Evolutionary conservation across 2,888 invertebrate genomes (phyloP), one percentile per base, ranked within the genome.

Genomic region (Byasa hedistus): DNA sequence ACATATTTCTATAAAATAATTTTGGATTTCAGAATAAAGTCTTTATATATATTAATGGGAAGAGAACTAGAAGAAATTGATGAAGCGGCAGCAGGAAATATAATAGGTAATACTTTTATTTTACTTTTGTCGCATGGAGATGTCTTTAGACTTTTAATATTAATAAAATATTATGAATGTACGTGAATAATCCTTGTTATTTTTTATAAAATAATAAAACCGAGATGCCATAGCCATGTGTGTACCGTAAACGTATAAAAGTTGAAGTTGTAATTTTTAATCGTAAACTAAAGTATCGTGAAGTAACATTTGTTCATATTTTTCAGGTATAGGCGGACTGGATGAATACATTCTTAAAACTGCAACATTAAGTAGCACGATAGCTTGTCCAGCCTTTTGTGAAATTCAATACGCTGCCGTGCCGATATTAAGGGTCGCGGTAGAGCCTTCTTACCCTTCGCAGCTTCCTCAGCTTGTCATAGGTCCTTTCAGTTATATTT

Each of bases 341-440:
- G 96, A 97, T 76, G 94, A 96, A 1, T 94, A 95, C 76, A 94
- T 98, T 0, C 84, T 98, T 0, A 97, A 98, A 86, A 97, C 97
- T 1, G 98, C 97, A 0, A 99, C 99, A 0, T 83, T 99, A 23
- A 96, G 97, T 59, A 95, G 93, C 69, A 96, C 94, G 0, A 80
- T 96, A 62, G 95, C 94, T 54, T 98, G 97, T 83, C 97, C 98
- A 0, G 95, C 98, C 0, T 97, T 99, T 79, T 95, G 96, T 60
- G 98, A 98, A 79, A 89, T 97, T 68, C 95, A 94, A 55, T 92
- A 94, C 8, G 93, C 95, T 66, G 95, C 96, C 0, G 95, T 96
- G 3, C 99, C 99, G 0, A 98, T 99, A 69, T 92, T 99, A 2
- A 93, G 98, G 69, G 99, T 99, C 1, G 98, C 99, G 1, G 92